Evolutionary conservation across 2,888 invertebrate species (phyloP), one percentile per base, ranked within the genome.

Genomic region (Acleris literana): DNA sequence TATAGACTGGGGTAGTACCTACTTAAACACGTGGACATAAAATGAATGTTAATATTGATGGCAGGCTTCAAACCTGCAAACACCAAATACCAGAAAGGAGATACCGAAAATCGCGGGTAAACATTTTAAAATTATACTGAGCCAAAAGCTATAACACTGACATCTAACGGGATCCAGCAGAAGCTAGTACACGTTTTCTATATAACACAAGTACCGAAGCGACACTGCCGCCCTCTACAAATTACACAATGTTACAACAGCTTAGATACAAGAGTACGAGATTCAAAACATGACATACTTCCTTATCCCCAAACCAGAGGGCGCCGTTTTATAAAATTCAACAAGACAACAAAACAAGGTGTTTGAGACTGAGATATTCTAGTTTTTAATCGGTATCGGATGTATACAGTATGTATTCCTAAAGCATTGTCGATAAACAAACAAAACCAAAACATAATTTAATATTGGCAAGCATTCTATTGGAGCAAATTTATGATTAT

Each of bases 401-500:
- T 55, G 44, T 51, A 56, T 46, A 46, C 55, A 60, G 59, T 5
- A 7, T 25, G 51, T 16, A 17, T 25, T 13, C 46, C 17, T 44
- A 65, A 65, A 44, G 48, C 33, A 29, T 13, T 18, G 25, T 53
- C 39, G 52, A 44, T n/a, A 59, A 39, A 16, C 17, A 22, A 62
- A 62, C 56, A 39, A 39, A 39, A 39, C 29, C 57, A 54, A 53
- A 29, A 20, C 13, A 39, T 51, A 39, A 29, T 22, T 43, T 46
- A 43, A 62, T 46, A 62, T 66, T 62, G 61, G 66, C 62, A 66
- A 39, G 20, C 48, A 46, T 13, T 61, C 39, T 66, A 66, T 56
- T 57, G 46, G 46, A 44, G 18, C 52, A 62, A 53, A 66, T 66
- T 70, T 69, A 73, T 73, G 64, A 71, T 63, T 60, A 72, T 71